phyloP scores from a whole-genome alignment of 2,888 invertebrate species.

The Parnassius smintheus region DNA sequence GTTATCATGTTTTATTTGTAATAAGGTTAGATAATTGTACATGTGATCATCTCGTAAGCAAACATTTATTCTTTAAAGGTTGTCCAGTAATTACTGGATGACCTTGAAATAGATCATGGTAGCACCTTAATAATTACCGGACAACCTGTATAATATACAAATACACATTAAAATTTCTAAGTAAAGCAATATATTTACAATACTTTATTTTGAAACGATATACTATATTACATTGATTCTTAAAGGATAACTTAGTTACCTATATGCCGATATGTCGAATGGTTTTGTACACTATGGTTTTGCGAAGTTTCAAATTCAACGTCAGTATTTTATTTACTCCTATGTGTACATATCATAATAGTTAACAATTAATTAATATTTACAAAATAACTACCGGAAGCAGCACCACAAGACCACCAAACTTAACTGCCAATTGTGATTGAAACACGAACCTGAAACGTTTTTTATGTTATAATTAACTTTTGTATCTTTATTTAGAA shows the following conservation, averaged over 20 bases:
- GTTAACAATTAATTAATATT: neutral
- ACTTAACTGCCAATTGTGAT: slow-evolving; percentile 52
- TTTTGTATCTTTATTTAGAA: too few relatives aligned
- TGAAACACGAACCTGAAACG: slow-evolving; percentile 59
- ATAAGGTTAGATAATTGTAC: too few relatives aligned
- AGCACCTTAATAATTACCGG: too few relatives aligned
- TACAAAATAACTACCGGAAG: slow-evolving; percentile 63
- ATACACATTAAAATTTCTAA: too few relatives aligned
- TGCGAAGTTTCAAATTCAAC: slow-evolving; percentile 12
- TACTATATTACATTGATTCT: slow-evolving; percentile 23
- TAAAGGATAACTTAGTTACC: neutral
- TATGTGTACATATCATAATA: too few relatives aligned
- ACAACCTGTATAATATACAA: too few relatives aligned
- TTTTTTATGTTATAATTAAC: too few relatives aligned
- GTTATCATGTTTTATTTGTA: too few relatives aligned
- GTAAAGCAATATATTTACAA: slow-evolving; percentile 20
- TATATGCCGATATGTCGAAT: slow-evolving; percentile 14
- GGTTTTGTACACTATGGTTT: slow-evolving; percentile 22
- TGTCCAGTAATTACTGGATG: too few relatives aligned
- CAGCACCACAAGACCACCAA: slow-evolving; percentile 54
- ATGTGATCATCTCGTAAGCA: too few relatives aligned
- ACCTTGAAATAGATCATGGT: too few relatives aligned
- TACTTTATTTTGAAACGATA: slow-evolving; percentile 14
- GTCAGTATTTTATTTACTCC: neutral
- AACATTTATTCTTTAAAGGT: too few relatives aligned